Conservation (phyloP, 1,140 invertebrate species). For the Drosophila hydei region DNA sequence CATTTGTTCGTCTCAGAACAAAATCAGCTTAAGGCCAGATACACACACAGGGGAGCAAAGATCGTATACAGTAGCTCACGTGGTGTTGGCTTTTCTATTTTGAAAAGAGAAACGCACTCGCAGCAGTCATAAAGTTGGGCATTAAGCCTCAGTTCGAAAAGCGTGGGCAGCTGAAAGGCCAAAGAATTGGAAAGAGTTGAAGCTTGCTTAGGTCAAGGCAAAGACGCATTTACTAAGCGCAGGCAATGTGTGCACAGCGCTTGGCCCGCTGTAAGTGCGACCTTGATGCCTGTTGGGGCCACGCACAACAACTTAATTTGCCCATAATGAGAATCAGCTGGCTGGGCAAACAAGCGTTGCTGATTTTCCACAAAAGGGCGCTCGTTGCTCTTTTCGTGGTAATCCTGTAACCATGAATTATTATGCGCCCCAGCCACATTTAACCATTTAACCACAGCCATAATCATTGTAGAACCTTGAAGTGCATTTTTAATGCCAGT, state of each 20-base stretch:
- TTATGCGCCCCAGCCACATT: constrained; percentile 50
- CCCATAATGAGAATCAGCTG: constrained; percentile 48
- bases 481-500: constrained; percentile 81
- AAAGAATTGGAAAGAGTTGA: constrained; percentile 17
- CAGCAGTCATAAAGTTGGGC: constrained; percentile 64
- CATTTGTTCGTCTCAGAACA: constrained; percentile 70
- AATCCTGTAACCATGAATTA: constrained; percentile 80
- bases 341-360: constrained; percentile 70
- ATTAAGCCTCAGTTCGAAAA: constrained; percentile 36
- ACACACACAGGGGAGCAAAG: constrained; percentile 26
- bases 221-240: constrained; percentile 35
- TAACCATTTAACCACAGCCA: constrained; percentile 70
- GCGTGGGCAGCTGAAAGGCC: constrained; percentile 52
- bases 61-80: constrained; percentile 35
- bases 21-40: constrained; percentile 68
- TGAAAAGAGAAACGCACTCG: constrained; percentile 59
- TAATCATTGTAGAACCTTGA: constrained; percentile 78
- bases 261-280: constrained; percentile 32
- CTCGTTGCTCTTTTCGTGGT: constrained; percentile 45
- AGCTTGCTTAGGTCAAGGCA: constrained; percentile 64
- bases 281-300: constrained; percentile 59
- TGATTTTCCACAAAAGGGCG: constrained; percentile 70
- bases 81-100: constrained; percentile 64
- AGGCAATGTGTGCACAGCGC: constrained; percentile 19
- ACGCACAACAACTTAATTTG: constrained; percentile 73